phyloP scores from a whole-genome alignment of 1,140 invertebrate species.

The Drosophila rhopaloa region DNA sequence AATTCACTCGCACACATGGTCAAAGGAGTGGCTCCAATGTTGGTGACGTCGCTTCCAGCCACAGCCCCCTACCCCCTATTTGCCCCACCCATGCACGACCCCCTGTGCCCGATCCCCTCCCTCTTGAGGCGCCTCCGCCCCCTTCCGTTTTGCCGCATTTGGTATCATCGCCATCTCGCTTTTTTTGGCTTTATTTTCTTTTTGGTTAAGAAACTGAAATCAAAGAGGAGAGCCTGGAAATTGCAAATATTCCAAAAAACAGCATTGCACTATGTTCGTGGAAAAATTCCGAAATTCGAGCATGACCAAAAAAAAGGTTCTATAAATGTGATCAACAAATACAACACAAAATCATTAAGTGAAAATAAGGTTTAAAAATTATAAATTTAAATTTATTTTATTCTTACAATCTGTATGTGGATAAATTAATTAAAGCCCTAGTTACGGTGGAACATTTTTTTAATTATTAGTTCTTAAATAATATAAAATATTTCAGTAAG shows the following conservation, averaged over 20 bases:
- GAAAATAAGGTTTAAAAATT: neutral
- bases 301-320: neutral
- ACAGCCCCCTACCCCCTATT: constrained; percentile 18
- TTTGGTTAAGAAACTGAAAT: constrained; percentile 41
- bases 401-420: neutral
- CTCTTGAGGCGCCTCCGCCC: neutral
- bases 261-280: constrained; percentile 5
- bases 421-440: no score
- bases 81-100: neutral
- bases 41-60: constrained; percentile 56
- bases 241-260: constrained; percentile 23
- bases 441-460: no score
- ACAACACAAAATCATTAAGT: neutral
- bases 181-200: constrained; percentile 17
- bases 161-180: constrained; percentile 29
- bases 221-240: constrained; percentile 21
- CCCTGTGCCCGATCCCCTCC: neutral
- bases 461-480: no score
- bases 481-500: no score
- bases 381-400: neutral
- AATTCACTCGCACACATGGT: constrained; percentile 36
- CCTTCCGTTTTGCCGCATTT: constrained; percentile 32
- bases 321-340: neutral
- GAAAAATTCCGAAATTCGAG: constrained; percentile 25
- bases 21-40: constrained; percentile 69